These are phyloP conservation scores for Sinocyclocheilus anophthalmus DNA, from an alignment of 2,113 vertebrate genomes.

Conservation along the genomic window DNA sequence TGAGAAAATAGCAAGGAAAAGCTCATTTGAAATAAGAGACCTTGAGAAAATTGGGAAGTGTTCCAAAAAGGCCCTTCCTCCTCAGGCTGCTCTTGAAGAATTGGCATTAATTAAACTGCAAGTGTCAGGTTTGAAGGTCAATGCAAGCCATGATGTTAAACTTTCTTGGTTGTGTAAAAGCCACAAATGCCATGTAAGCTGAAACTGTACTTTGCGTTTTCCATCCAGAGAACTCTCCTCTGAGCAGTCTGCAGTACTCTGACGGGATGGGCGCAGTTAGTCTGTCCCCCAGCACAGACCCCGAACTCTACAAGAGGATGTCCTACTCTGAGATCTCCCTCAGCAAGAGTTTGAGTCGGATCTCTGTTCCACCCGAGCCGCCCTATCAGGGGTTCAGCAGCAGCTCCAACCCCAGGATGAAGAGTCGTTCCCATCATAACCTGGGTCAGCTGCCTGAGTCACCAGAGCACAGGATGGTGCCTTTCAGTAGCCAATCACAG, in stretches of 20 bases:
- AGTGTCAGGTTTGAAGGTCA: not conserved
- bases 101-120: not conserved
- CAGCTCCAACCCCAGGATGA: slow-evolving; percentile 80
- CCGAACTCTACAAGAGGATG: slow-evolving; percentile 90
- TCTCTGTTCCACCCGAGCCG: slow-evolving; percentile 73
- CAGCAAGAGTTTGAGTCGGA: slow-evolving; percentile 79
- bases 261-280: slow-evolving; percentile 83
- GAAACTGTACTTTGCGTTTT: not conserved
- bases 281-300: slow-evolving; percentile 84
- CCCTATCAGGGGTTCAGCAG: slow-evolving; percentile 81
- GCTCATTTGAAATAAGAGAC: not conserved
- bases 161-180: too few relatives aligned
- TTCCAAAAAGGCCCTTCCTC: not conserved
- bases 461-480: slow-evolving; percentile 63
- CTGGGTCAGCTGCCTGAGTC: slow-evolving; percentile 85
- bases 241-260: slow-evolving; percentile 85
- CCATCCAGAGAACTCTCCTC: slow-evolving; percentile 85
- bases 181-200: too few relatives aligned
- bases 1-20: not conserved
- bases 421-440: slow-evolving; percentile 95
- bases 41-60: not conserved
- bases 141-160: too few relatives aligned
- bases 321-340: slow-evolving; percentile 91
- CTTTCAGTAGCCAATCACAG: slow-evolving; percentile 59
- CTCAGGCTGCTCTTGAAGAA: not conserved